Percentiles rank a stretch among this genome's conserved stretches.
Conservation (phyloP, 1,140 invertebrate species). For the Parasteatoda tepidariorum region DNA sequence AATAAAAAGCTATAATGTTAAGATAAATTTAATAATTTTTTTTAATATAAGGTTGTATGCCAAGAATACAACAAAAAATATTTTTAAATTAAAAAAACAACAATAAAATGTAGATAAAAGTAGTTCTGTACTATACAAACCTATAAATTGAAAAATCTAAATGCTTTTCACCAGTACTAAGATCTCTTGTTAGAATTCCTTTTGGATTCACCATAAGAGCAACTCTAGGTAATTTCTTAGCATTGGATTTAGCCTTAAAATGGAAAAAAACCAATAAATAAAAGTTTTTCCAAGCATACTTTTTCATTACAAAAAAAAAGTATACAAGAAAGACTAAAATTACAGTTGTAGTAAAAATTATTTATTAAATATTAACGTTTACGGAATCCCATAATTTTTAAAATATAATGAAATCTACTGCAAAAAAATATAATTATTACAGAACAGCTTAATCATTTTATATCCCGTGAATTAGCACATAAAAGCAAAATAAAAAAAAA, state of each 20-base stretch:
- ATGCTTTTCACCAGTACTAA: slow-evolving; percentile 77
- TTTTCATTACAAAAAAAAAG: not conserved
- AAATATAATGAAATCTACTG: too few species aligned
- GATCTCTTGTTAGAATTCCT: slow-evolving; percentile 80
- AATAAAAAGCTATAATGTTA: too few species aligned
- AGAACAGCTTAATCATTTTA: too few species aligned
- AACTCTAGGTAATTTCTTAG: slow-evolving; percentile 79
- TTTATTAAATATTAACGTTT: not conserved
- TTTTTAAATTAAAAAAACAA: too few species aligned
- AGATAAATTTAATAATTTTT: too few species aligned
- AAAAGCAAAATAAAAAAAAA: too few species aligned
- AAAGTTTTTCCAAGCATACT: not conserved
- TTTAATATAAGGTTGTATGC: too few species aligned
- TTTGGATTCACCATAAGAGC: slow-evolving; percentile 78
- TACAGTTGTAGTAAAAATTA: not conserved
- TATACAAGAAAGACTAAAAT: not conserved
- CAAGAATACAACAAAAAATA: too few species aligned
- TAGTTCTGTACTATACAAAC: slow-evolving; percentile 71
- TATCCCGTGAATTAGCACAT: too few species aligned
- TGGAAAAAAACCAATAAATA: not conserved
- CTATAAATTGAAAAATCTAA: slow-evolving; percentile 86
- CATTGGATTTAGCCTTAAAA: slow-evolving; percentile 74
- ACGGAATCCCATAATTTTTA: too few species aligned
- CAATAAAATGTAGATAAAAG: too few species aligned
- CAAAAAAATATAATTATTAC: too few species aligned